phyloP scores from a whole-genome alignment of 2,888 invertebrate genomes.

The Ophioninae sp. region DNA sequence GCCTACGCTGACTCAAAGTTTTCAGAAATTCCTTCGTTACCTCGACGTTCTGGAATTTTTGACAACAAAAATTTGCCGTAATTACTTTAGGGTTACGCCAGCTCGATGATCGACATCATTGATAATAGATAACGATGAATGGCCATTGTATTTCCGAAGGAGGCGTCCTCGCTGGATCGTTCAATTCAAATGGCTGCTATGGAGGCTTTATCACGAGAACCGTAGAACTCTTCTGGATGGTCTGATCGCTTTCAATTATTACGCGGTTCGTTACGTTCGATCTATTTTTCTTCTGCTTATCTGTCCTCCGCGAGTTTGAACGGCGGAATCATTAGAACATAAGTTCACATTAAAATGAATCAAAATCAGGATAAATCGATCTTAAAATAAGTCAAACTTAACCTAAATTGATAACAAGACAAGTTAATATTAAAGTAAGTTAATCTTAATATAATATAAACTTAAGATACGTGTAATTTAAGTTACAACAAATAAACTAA shows the following conservation, averaged over 20 bases:
- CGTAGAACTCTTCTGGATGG: slow-evolving; percentile 73
- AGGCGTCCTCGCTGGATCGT: slow-evolving; percentile 78
- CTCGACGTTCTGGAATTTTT: not conserved
- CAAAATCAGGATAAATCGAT: no score
- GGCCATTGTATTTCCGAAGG: slow-evolving; percentile 63
- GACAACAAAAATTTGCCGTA: no score
- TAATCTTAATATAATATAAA: no score
- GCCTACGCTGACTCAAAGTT: slow-evolving; percentile 48
- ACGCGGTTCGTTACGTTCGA: slow-evolving; percentile 48
- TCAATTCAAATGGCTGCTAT: slow-evolving; percentile 81
- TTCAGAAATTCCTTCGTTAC: slow-evolving; percentile 32
- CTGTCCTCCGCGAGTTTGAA: not conserved
- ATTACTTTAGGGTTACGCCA: no score
- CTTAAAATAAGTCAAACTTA: no score
- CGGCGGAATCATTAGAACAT: slow-evolving; percentile 35
- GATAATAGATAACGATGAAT: no score
- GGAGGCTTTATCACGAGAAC: slow-evolving; percentile 80
- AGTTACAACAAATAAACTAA: no score
- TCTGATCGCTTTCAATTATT: slow-evolving; percentile 56
- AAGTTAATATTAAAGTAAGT: no score
- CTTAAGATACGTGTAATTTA: no score
- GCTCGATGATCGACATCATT: no score
- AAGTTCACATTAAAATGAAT: no score
- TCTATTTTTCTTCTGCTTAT: slow-evolving; percentile 53
- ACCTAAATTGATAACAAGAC: no score